Base-by-base conservation (phyloP, 1,140 invertebrate species). In the Leptopilina clavipes region DNA sequence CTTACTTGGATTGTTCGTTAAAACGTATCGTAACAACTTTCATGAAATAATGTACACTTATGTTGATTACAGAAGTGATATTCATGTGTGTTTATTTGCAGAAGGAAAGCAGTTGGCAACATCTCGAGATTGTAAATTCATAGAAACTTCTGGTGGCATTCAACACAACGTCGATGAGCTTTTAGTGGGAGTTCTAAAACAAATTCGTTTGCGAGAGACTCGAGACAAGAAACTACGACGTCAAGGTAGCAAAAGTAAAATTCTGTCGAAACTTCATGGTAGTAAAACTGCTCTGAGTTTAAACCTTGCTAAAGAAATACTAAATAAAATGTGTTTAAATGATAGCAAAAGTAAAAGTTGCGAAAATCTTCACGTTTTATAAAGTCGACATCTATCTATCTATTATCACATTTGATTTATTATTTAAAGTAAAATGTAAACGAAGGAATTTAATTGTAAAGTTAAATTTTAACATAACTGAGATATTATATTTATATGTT, bases 151-250 rank as follows among this genome's bases (percentile, higher is more conserved):
- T 0, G 95, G 95, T 73, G 96, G 96, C 1, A 96, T 98, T 82
- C 95, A 97, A 87, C 96, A 98, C 90, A 97, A 97, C 83, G 96
- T 98, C 12, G 96, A 97, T 87, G 96, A 97, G 85, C 92, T 98
- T 25, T 91, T 98, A 17, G 96, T 97, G 0, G 96, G 96, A 1
- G 94, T 97, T 71, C 89, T 98, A 37, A 97, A 96, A 88, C 93
- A 95, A 88, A 95, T 97, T 80, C 93, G 95, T 0, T 90, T 97
- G 3, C 93, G 95, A 72, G 94, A 95, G 83, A 92, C 87, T 3
- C 91, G 94, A 14, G 94, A 95, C 76, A 93, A 93, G 83, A 94
- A 94, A 84, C 84, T 89, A 19, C 85, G 85, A 25, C 84, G 86
- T 0, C 91, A 93, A 84, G 88, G 89, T 12, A 89, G 89, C 74